A percentile compares a stretch with the other conserved stretches of the same genome.
Conservation (phyloP, 2,888 invertebrate species). For the Mongoloraphidia duomilia region DNA sequence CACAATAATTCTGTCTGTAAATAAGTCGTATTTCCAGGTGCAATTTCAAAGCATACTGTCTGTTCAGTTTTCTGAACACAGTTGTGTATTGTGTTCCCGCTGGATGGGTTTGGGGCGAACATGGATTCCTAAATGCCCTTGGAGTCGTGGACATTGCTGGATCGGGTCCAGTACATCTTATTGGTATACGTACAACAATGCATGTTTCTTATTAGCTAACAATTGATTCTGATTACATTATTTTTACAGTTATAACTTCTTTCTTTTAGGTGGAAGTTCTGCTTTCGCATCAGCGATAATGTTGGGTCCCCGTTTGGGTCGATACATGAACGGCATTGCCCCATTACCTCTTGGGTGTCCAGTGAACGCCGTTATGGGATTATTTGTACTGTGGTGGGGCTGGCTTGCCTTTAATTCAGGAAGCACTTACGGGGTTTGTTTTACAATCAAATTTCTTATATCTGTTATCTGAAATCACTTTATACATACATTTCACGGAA, state of each 20-base stretch:
- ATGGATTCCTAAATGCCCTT: slow-evolving; percentile 68
- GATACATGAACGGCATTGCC: slow-evolving; percentile 62
- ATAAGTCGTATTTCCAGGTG: slow-evolving; percentile 40
- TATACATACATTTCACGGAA: background rate
- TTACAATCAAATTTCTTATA: background rate
- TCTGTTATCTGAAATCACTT: background rate
- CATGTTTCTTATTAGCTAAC: too few relatives aligned
- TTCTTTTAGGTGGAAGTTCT: slow-evolving; percentile 42
- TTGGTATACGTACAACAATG: slow-evolving; percentile 42
- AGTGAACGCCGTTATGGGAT: slow-evolving; percentile 80
- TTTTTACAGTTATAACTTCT: background rate
- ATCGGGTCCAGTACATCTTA: slow-evolving; percentile 79
- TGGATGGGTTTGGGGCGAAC: slow-evolving; percentile 84
- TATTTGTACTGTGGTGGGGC: slow-evolving; percentile 93
- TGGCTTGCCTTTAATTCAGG: slow-evolving; percentile 94
- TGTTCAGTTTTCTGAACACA: slow-evolving; percentile 81
- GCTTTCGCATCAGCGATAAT: slow-evolving; percentile 81
- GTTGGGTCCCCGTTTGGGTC: slow-evolving; percentile 76
- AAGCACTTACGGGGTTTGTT: slow-evolving; percentile 62
- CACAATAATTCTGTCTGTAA: too few relatives aligned
- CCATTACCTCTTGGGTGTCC: slow-evolving; percentile 74
- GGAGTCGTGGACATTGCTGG: slow-evolving; percentile 90
- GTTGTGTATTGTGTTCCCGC: slow-evolving; percentile 85
- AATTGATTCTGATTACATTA: too few relatives aligned
- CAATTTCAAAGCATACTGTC: slow-evolving; percentile 79